Evolutionary conservation across 2,113 vertebrate species (phyloP).

Genomic region (Chaetodon trifascialis): DNA sequence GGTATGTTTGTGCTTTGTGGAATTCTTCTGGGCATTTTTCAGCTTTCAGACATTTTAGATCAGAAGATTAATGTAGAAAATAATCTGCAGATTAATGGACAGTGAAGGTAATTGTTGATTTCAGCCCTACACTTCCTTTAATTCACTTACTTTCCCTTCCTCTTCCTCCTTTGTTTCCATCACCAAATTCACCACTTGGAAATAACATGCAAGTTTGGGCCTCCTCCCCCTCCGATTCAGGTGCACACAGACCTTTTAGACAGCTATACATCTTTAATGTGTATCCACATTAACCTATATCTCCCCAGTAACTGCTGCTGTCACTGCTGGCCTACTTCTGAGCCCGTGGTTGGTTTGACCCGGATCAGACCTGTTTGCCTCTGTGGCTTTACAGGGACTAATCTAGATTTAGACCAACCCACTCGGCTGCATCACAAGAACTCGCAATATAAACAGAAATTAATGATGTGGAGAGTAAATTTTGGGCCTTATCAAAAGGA

Average conservation of each 20-base stretch:
- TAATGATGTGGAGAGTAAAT: not conserved
- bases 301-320: slow-evolving; percentile 16
- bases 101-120: not conserved
- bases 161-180: not conserved
- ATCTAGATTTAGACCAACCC: slow-evolving; percentile 69
- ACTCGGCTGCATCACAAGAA: slow-evolving; percentile 38
- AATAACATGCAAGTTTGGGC: slow-evolving; percentile 33
- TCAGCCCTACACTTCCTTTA: not conserved
- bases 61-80: not conserved
- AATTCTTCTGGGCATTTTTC: not conserved
- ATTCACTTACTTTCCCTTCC: not conserved
- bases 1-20: no score
- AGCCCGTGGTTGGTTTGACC: slow-evolving; percentile 18
- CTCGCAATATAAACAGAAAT: slow-evolving; percentile 31
- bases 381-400: slow-evolving; percentile 35
- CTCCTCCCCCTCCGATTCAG: not conserved
- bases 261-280: slow-evolving; percentile 56
- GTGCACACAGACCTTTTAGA: not conserved
- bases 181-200: slow-evolving; percentile 9
- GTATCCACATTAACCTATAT: slow-evolving; percentile 30
- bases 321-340: slow-evolving; percentile 66
- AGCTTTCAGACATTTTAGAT: not conserved
- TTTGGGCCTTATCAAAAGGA: not conserved
- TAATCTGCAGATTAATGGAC: not conserved
- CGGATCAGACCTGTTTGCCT: slow-evolving; percentile 33